Evolutionary conservation across 2,113 vertebrate genomes (phyloP).

Genomic region (Heterotilapia buettikoferi): DNA sequence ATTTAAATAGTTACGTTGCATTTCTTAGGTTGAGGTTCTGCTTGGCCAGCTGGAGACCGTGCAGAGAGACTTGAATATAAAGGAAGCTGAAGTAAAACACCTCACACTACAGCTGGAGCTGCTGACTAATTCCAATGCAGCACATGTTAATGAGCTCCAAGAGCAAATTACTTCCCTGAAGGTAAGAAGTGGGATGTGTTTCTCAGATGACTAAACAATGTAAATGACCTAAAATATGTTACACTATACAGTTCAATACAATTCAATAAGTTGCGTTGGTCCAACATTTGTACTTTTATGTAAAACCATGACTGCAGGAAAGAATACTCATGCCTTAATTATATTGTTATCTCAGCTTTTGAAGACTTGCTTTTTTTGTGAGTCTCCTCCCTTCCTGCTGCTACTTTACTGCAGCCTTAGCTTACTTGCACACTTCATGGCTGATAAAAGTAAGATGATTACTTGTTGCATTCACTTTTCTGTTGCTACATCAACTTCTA

Average conservation of each 20-base stretch:
- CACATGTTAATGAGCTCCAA: constrained; percentile 66
- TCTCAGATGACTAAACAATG: rapidly evolving
- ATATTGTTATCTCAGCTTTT: neutral
- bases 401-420: neutral
- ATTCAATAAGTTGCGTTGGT: neutral
- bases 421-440: neutral
- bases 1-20: neutral
- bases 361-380: neutral
- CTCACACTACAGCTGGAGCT: constrained; percentile 77
- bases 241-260: neutral
- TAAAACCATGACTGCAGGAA: neutral
- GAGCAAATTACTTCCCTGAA: constrained; percentile 70
- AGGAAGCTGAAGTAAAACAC: constrained; percentile 75
- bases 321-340: neutral
- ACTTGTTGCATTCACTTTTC: neutral
- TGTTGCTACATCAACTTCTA: neutral
- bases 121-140: constrained; percentile 54
- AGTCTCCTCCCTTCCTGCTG: neutral
- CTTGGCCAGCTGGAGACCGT: constrained; percentile 74
- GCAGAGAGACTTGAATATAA: constrained; percentile 72
- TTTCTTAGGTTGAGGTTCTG: constrained; percentile 72
- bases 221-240: neutral
- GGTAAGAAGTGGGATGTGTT: constrained; percentile 48
- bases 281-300: neutral
- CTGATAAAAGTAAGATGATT: neutral